A percentile compares a stretch with the other conserved stretches of the same genome.
Conservation (phyloP, 2,888 invertebrate species). For the Ferdinandea cuprea region DNA sequence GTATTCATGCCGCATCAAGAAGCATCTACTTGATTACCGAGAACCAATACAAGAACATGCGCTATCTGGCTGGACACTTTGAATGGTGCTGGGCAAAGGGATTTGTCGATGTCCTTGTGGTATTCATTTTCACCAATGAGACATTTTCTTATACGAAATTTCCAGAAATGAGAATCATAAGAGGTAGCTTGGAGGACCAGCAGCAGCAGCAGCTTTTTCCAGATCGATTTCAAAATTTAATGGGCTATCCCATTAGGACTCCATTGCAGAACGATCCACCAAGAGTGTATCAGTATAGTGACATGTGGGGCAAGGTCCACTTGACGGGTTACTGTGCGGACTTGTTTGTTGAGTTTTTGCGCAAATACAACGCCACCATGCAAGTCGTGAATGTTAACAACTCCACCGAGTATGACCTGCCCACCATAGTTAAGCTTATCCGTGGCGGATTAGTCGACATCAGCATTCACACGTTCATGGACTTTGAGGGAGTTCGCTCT, state of each 20-base stretch:
- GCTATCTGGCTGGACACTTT: slow-evolving; percentile 74
- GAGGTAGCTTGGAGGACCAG: slow-evolving; percentile 12
- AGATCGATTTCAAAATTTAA: slow-evolving; percentile 74
- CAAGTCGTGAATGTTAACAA: slow-evolving; percentile 56
- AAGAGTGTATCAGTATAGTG: slow-evolving; percentile 74
- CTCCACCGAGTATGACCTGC: slow-evolving; percentile 73
- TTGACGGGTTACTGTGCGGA: slow-evolving; percentile 76
- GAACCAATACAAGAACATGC: slow-evolving; percentile 24
- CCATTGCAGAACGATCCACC: slow-evolving; percentile 76
- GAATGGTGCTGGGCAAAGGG: slow-evolving; percentile 77
- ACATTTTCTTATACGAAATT: slow-evolving; percentile 75
- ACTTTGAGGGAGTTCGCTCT: slow-evolving; percentile 59
- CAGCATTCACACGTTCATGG: slow-evolving; percentile 75
- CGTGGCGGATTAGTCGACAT: slow-evolving; percentile 75
- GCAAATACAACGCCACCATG: slow-evolving; percentile 75
- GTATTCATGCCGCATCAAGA: slow-evolving; percentile 73
- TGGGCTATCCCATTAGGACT: slow-evolving; percentile 74
- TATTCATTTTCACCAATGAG: slow-evolving; percentile 59
- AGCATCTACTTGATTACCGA: slow-evolving; percentile 74
- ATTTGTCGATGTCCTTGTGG: slow-evolving; percentile 75
- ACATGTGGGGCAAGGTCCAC: slow-evolving; percentile 15
- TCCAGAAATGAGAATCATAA: slow-evolving; percentile 44
- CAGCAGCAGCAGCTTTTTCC: slow-evolving; percentile 60
- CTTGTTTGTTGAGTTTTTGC: slow-evolving; percentile 74
- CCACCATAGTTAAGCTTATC: slow-evolving; percentile 69